phyloP scores from a whole-genome alignment of 92 coral and sea anemone genomes.

The Palythoa grandis region DNA sequence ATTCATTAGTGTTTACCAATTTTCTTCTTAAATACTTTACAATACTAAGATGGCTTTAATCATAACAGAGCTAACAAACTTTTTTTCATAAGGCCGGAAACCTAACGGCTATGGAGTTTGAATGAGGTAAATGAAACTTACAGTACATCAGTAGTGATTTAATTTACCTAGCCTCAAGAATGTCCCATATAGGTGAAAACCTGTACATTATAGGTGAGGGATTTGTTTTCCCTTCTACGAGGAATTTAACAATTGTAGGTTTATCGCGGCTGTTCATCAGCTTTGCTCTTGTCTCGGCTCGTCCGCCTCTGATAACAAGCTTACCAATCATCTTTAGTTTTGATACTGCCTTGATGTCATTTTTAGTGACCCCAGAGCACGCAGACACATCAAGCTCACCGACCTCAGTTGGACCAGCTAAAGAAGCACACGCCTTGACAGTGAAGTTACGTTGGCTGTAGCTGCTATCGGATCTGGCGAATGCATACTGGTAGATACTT shows the following conservation, averaged over 20 bases:
- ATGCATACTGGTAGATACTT: conserved; percentile 70
- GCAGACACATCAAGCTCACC: conserved; percentile 55
- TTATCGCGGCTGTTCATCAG: conserved; percentile 12
- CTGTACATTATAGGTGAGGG: conserved; percentile 37
- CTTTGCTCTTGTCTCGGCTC: conserved; percentile 15
- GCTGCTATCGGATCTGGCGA: conserved; percentile 31
- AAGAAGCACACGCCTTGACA: conserved; percentile 63
- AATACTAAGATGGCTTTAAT: too few species aligned
- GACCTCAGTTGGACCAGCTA: conserved; percentile 37
- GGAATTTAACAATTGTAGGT: conserved; percentile 12
- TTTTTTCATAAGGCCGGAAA: too few species aligned
- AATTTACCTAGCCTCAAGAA: conserved; percentile 26
- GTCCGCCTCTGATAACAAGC: conserved; percentile 46
- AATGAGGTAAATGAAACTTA: too few species aligned
- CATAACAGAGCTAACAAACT: too few species aligned
- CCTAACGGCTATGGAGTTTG: too few species aligned
- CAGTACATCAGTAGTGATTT: too few species aligned
- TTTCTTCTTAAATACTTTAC: too few species aligned
- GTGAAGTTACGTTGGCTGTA: conserved; percentile 59
- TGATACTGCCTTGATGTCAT: conserved; percentile 41
- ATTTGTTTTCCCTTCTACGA: conserved; percentile 25
- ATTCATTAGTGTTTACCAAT: too few species aligned
- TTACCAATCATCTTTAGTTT: conserved; percentile 28
- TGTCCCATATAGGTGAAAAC: conserved; percentile 43
- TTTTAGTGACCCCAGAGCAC: conserved; percentile 57